phyloP scores from a whole-genome alignment of 2,113 vertebrate genomes.

The Upupa epops region DNA sequence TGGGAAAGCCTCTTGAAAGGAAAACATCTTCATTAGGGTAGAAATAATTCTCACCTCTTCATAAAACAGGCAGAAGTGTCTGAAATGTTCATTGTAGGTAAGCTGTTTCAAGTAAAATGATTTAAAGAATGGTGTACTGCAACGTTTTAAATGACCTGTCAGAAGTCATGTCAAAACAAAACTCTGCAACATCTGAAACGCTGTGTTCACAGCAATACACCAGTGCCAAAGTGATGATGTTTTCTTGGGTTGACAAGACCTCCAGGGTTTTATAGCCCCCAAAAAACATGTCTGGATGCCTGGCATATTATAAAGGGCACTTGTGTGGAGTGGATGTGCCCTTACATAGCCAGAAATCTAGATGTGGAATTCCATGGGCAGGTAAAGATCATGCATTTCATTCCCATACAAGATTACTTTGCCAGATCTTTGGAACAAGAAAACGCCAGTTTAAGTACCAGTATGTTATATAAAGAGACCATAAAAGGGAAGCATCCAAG shows the following conservation, averaged over 20 bases:
- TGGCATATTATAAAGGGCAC: neutral
- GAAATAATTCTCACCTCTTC: neutral
- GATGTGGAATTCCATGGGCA: neutral
- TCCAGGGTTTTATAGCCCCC: neutral
- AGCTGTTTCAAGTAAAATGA: neutral
- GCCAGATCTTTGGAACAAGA: neutral
- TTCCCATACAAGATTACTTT: neutral
- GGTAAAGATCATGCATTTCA: neutral
- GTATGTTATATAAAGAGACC: neutral
- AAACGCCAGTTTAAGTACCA: neutral
- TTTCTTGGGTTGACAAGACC: neutral
- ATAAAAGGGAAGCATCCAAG: neutral
- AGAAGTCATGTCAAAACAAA: neutral
- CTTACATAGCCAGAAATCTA: neutral
- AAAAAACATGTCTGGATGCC: neutral
- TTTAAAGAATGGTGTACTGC: neutral
- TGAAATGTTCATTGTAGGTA: neutral
- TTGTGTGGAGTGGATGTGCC: neutral
- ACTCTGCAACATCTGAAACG: neutral
- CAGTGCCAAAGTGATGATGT: neutral
- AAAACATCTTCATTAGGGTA: neutral
- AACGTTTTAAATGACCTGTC: neutral
- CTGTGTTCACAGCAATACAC: neutral
- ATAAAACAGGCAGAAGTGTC: neutral
- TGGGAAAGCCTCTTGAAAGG: neutral